Percentiles rank a stretch among this genome's conserved stretches.
phyloP scores from a whole-genome alignment of 1,140 invertebrate species.

The Phenacoccus solenopsis region DNA sequence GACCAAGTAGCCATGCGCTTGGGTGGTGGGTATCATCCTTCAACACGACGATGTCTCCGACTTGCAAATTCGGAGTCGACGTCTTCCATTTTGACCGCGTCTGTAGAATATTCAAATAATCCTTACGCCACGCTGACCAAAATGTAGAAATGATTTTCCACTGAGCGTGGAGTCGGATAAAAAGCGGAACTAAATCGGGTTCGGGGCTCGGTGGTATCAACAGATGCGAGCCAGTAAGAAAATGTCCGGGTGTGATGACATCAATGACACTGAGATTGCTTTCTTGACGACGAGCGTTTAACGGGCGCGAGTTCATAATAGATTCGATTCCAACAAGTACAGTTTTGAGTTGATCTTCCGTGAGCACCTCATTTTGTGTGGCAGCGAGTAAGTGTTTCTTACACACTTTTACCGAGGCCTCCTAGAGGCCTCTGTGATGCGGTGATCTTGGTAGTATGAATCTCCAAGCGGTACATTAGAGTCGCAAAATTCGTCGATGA shows the following conservation, averaged over 20 bases:
- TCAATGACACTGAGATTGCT: not conserved
- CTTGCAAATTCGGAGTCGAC: not conserved
- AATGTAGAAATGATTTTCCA: not conserved
- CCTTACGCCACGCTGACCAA: not conserved
- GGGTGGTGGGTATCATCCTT: not conserved
- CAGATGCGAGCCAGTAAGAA: conserved; percentile 25
- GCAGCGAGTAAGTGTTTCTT: conserved; percentile 22
- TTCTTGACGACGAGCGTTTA: conserved; percentile 26
- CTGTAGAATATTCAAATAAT: not conserved
- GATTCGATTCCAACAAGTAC: conserved; percentile 27
- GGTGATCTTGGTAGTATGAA: conserved; percentile 30
- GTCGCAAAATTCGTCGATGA: not conserved
- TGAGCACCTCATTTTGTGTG: not conserved
- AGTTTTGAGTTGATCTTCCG: not conserved
- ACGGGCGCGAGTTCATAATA: conserved; percentile 32
- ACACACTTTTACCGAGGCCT: conserved; percentile 29
- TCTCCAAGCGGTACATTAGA: conserved; percentile 26
- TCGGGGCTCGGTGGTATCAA: conserved; percentile 8
- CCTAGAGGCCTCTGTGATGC: conserved; percentile 34
- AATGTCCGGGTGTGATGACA: conserved; percentile 29
- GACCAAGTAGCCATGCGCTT: not conserved
- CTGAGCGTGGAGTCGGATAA: not conserved
- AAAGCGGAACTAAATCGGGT: not conserved
- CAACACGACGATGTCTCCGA: not conserved
- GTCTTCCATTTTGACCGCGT: not conserved